Conservation (phyloP, 1,140 invertebrate species). For the Palaemon carinicauda region DNA sequence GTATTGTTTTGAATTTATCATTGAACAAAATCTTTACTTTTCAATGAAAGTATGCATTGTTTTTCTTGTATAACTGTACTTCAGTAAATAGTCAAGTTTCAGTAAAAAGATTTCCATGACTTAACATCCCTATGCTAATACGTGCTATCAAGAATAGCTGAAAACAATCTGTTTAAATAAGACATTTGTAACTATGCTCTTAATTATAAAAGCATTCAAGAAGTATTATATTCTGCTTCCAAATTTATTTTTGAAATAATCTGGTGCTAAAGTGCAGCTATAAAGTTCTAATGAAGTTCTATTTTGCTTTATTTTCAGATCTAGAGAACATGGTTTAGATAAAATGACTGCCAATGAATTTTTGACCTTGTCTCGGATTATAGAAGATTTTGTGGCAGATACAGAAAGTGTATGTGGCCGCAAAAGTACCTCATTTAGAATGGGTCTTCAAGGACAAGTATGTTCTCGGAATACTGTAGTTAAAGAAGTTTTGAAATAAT, state of each 20-base stretch:
- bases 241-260: background rate
- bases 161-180: too few relatives aligned
- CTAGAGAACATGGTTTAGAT: constrained; percentile 51
- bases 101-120: too few relatives aligned
- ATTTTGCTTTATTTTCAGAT: constrained; percentile 10
- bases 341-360: constrained; percentile 74
- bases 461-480: constrained; percentile 30
- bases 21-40: too few relatives aligned
- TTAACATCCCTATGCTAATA: too few relatives aligned
- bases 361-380: constrained; percentile 77
- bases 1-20: too few relatives aligned
- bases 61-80: too few relatives aligned
- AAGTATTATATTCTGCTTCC: too few relatives aligned
- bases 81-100: too few relatives aligned
- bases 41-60: too few relatives aligned
- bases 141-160: too few relatives aligned
- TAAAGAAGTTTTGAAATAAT: background rate
- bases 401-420: constrained; percentile 82
- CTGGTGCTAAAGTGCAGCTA: background rate
- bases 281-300: background rate
- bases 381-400: constrained; percentile 80
- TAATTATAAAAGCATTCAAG: too few relatives aligned
- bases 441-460: constrained; percentile 81
- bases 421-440: constrained; percentile 79
- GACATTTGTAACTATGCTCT: too few relatives aligned